Evolutionary conservation across 2,888 invertebrate genomes (phyloP).

Genomic region (Thymelicus sylvestris): DNA sequence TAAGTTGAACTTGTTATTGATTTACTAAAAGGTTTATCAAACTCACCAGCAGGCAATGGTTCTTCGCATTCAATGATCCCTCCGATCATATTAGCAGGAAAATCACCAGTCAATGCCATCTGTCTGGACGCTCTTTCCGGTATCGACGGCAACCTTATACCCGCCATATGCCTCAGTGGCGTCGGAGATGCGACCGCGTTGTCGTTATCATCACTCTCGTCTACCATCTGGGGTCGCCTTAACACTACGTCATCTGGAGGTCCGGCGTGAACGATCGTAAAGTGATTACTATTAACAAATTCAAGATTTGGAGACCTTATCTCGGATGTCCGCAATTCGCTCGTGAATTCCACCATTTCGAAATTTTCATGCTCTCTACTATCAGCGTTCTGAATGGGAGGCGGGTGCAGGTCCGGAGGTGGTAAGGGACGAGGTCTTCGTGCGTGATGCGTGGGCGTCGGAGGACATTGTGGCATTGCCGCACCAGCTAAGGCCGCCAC

Average conservation of each 20-base stretch:
- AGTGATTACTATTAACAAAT: slow-evolving; percentile 84
- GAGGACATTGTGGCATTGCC: slow-evolving; percentile 89
- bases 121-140: slow-evolving; percentile 88
- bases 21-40: not conserved
- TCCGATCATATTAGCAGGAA: slow-evolving; percentile 81
- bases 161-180: slow-evolving; percentile 88
- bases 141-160: slow-evolving; percentile 91
- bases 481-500: slow-evolving; percentile 84
- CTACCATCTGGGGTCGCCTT: slow-evolving; percentile 69
- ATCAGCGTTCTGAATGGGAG: slow-evolving; percentile 74
- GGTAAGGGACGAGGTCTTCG: slow-evolving; percentile 87
- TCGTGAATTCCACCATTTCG: slow-evolving; percentile 79
- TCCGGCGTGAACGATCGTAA: slow-evolving; percentile 81
- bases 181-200: slow-evolving; percentile 83
- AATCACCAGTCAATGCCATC: slow-evolving; percentile 83
- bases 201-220: slow-evolving; percentile 76
- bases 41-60: slow-evolving; percentile 93
- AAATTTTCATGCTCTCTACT: slow-evolving; percentile 67
- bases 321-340: slow-evolving; percentile 78
- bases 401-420: slow-evolving; percentile 82
- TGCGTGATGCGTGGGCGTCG: slow-evolving; percentile 94
- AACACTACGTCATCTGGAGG: slow-evolving; percentile 80
- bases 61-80: slow-evolving; percentile 89
- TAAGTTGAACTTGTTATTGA: not conserved
- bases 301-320: slow-evolving; percentile 83